Evolutionary conservation across 2,113 vertebrate species (phyloP).

Genomic region (Saguinus midas): DNA sequence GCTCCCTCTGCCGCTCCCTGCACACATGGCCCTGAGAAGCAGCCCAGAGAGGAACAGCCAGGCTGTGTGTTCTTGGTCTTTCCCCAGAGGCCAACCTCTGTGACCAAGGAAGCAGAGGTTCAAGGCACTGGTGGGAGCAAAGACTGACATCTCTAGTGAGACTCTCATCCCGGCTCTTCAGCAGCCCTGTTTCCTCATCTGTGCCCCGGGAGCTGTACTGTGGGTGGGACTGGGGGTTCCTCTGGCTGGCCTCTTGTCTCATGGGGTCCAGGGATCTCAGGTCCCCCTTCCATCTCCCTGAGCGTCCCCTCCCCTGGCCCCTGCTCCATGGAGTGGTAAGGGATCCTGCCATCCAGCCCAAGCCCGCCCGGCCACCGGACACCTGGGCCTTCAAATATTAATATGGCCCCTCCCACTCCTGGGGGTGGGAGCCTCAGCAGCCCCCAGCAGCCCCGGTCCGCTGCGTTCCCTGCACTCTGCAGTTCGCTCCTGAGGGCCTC

Average conservation of each 20-base stretch:
- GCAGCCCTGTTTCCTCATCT: not conserved
- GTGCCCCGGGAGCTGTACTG: too few relatives aligned
- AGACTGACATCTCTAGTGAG: not conserved
- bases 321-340: not conserved
- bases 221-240: rapidly evolving
- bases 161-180: too few relatives aligned
- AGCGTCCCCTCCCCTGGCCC: not conserved
- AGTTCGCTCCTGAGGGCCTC: not conserved
- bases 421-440: not conserved
- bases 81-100: not conserved
- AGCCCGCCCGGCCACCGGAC: conserved; percentile 52
- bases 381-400: conserved; percentile 66
- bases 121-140: rapidly evolving
- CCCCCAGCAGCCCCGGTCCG: not conserved
- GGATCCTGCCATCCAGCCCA: conserved; percentile 23
- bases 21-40: not conserved
- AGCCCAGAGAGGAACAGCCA: not conserved
- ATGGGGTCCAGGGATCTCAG: not conserved
- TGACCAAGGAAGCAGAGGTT: not conserved
- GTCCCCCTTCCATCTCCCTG: not conserved
- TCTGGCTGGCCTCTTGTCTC: not conserved
- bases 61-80: too few relatives aligned
- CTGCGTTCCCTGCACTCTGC: not conserved
- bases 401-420: not conserved
- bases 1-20: not conserved